These are phyloP conservation scores for Etheostoma perlongum DNA, from an alignment of 2,797 vertebrate genomes.

Conservation along the genomic window DNA sequence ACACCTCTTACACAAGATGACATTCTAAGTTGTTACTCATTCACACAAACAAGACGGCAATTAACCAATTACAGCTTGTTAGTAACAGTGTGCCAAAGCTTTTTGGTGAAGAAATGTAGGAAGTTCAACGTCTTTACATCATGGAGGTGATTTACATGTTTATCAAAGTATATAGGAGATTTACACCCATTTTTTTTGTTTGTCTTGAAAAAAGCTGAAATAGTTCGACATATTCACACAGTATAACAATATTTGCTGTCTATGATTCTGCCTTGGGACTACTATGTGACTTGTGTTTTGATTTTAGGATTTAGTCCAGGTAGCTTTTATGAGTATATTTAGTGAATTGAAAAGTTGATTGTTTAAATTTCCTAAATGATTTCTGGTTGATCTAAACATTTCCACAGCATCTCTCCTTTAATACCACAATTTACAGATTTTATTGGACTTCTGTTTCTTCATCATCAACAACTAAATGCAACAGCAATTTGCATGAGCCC, in stretches of 20 bases:
- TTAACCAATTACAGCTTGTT: slow-evolving; percentile 60
- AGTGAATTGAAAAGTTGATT: not conserved
- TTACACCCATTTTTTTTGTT: not conserved
- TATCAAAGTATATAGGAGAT: slow-evolving; percentile 5
- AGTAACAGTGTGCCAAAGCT: slow-evolving; percentile 33
- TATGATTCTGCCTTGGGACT: slow-evolving; percentile 2
- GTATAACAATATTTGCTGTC: not conserved
- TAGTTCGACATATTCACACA: not conserved
- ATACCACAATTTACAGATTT: slow-evolving; percentile 18
- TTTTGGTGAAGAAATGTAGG: slow-evolving; percentile 36
- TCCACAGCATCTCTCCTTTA: not conserved
- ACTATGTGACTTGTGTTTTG: not conserved
- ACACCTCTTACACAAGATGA: slow-evolving; percentile 42
- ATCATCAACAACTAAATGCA: not conserved
- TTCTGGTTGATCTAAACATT: not conserved
- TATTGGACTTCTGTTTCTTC: slow-evolving; percentile 9
- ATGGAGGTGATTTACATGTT: slow-evolving; percentile 15
- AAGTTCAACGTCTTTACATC: slow-evolving; percentile 18
- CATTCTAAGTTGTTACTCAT: slow-evolving; percentile 52
- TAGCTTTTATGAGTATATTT: not conserved
- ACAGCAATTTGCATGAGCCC: slow-evolving; percentile 32
- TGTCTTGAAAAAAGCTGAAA: slow-evolving; percentile 9
- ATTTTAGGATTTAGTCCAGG: not conserved
- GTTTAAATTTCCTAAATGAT: not conserved
- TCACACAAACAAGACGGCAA: slow-evolving; percentile 53